phyloP scores from a whole-genome alignment of 1,140 invertebrate species.

The Globodera ellingtonae region DNA sequence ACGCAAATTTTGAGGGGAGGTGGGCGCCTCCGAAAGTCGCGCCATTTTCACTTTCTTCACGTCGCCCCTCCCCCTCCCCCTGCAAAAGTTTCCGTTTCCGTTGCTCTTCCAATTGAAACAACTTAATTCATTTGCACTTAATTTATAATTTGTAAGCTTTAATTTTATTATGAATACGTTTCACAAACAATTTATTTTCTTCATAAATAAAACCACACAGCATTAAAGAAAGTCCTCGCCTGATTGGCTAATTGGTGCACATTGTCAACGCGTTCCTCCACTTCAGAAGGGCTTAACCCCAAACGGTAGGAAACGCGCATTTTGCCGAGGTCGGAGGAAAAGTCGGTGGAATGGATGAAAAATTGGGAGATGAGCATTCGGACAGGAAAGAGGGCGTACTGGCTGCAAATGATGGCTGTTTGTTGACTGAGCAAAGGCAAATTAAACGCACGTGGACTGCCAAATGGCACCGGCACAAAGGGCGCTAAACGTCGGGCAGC shows the following conservation, averaged over 20 bases:
- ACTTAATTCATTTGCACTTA: background rate
- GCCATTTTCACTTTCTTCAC: background rate
- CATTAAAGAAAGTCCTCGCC: background rate
- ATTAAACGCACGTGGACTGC: conserved; percentile 3
- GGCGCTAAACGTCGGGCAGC: background rate
- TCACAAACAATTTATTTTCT: background rate
- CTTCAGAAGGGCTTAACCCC: conserved; percentile 16
- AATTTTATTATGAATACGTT: background rate
- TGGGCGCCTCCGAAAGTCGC: background rate
- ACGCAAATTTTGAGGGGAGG: conserved; percentile 26
- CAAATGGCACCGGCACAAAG: conserved; percentile 24
- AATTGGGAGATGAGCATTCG: conserved; percentile 24
- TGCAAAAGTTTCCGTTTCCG: background rate
- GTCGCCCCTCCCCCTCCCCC: background rate
- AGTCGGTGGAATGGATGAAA: conserved; percentile 12
- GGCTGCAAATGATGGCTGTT: background rate
- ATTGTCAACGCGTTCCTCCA: conserved; percentile 26
- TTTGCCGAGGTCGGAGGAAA: conserved; percentile 1
- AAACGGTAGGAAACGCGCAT: conserved; percentile 27
- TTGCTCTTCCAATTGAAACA: background rate
- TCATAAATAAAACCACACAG: too few relatives aligned
- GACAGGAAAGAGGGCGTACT: conserved; percentile 22
- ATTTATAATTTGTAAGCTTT: too few relatives aligned
- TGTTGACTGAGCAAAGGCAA: background rate
- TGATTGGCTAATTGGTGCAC: conserved; percentile 18